Percentiles rank a stretch among this genome's conserved stretches.
phyloP scores from a whole-genome alignment of 1,140 invertebrate species.

The Pseudobourletiella spinata region DNA sequence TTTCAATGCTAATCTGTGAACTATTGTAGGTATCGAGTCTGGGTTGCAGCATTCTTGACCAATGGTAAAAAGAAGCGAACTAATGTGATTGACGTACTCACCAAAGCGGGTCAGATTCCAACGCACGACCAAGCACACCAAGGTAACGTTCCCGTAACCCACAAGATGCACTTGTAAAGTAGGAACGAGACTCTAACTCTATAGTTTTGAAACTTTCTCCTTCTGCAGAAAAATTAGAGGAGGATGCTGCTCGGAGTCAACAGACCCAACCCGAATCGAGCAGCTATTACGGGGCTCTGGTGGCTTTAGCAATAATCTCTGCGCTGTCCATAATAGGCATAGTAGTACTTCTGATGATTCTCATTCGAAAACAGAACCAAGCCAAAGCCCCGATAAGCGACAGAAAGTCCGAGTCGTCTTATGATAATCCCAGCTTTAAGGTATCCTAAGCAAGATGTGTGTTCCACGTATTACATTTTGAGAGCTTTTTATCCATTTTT shows the following conservation, averaged over 20 bases:
- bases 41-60: constrained; percentile 76
- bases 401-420: constrained; percentile 55
- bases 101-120: constrained; percentile 58
- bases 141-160: constrained; percentile 25
- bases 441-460: constrained; percentile 42
- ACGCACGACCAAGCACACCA: constrained; percentile 43
- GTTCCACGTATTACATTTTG: neutral
- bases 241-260: constrained; percentile 8
- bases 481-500: neutral
- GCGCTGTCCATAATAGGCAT: constrained; percentile 71
- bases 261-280: constrained; percentile 43
- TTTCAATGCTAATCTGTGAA: too few relatives aligned
- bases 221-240: constrained; percentile 12
- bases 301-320: constrained; percentile 76
- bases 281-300: constrained; percentile 75
- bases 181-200: too few relatives aligned
- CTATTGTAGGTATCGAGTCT: constrained; percentile 68
- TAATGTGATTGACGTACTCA: constrained; percentile 78
- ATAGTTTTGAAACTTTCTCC: too few relatives aligned
- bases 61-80: constrained; percentile 77
- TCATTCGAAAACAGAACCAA: constrained; percentile 61
- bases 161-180: neutral
- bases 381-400: constrained; percentile 50
- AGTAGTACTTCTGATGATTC: constrained; percentile 64
- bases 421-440: constrained; percentile 90